phyloP scores from a whole-genome alignment of 2,797 vertebrate genomes.

The Morelia viridis region DNA sequence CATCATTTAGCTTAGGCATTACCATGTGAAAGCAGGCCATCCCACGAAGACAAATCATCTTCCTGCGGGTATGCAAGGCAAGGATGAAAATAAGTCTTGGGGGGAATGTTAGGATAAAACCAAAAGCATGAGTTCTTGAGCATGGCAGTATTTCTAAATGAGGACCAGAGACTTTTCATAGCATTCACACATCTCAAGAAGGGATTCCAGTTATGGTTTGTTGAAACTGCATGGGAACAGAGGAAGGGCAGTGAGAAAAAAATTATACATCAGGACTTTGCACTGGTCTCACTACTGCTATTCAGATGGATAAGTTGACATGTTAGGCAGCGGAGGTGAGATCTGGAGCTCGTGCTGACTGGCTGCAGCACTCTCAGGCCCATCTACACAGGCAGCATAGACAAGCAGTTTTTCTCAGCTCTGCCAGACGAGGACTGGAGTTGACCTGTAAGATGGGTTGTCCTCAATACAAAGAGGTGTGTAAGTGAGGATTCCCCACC shows the following conservation, averaged over 20 bases:
- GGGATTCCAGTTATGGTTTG: not conserved
- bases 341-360: not conserved
- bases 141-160: not conserved
- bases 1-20: not conserved
- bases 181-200: not conserved
- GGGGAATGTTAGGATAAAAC: not conserved
- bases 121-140: not conserved
- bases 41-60: not conserved
- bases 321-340: not conserved
- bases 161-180: not conserved
- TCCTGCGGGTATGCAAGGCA: not conserved
- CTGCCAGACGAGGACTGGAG: not conserved
- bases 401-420: not conserved
- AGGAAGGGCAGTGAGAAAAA: not conserved
- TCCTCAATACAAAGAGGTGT: not conserved
- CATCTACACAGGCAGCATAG: not conserved
- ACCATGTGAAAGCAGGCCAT: slow-evolving; percentile 8
- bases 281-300: not conserved
- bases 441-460: not conserved
- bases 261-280: not conserved
- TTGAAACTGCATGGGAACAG: not conserved
- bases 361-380: not conserved
- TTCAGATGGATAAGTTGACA: not conserved
- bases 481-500: not conserved
- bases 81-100: not conserved